Base-by-base conservation (phyloP, 2,888 invertebrate genomes). In the Microdon myrmicae region DNA sequence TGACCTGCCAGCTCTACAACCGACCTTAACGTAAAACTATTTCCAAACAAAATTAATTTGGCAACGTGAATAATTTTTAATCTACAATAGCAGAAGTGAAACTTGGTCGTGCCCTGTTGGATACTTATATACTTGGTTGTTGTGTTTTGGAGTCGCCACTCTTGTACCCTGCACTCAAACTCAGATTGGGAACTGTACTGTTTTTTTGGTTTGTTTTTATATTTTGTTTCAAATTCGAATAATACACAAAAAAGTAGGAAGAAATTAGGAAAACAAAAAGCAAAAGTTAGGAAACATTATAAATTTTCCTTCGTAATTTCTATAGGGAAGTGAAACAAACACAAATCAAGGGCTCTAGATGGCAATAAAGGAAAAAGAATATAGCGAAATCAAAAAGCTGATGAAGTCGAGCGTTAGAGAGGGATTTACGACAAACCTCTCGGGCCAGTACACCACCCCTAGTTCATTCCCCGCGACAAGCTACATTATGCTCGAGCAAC, bases 11-110 rank as follows among this genome's bases (percentile, higher is more conserved):
- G n/a, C n/a, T n/a, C n/a, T n/a, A n/a, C n/a, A n/a, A n/a, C n/a
- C n/a, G n/a, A n/a, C n/a, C n/a, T n/a, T n/a, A n/a, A n/a, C n/a
- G n/a, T 8, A 48, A 12, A 56, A 56, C 49, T 49, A 37, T 56
- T 49, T 43, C 20, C 10, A 44, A 49, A 37, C 37, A 39, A 43
- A 44, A 28, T 49, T 49, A 29, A 37, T 49, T 56, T 56, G 19
- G 31, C 37, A 56, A 43, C 10, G 38, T 31, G 43, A 43, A 37
- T 49, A 29, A 22, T 34, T 49, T n/a, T 43, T 29, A 29, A 56
- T 49, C 23, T 32, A 9, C 22, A 1, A 12, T 9, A 25, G 32
- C 31, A 13, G 8, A 19, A 25, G n/a, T 6, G 13, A 25, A 20
- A 4, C 26, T 28, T 7, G 20, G 35, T n/a, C n/a, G n/a, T n/a